These are phyloP conservation scores for Arvicanthis niloticus DNA, from an alignment of 2,113 vertebrate genomes.

Conservation along the genomic window DNA sequence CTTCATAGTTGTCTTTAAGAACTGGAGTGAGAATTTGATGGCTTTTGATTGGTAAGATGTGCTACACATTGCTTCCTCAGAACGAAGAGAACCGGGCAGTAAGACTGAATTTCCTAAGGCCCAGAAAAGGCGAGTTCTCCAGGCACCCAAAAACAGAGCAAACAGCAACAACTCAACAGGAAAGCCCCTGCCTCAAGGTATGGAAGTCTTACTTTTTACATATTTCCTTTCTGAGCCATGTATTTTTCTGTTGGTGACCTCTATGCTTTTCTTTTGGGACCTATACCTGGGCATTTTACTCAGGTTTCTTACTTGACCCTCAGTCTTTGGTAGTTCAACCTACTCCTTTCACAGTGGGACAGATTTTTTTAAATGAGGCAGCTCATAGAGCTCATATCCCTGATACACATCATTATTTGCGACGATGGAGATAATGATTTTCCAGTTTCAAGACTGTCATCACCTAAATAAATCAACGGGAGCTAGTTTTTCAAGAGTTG, in stretches of 20 bases:
- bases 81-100: conserved; percentile 65
- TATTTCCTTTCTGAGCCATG: not conserved
- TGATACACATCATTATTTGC: conserved; percentile 37
- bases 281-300: not conserved
- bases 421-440: conserved; percentile 87
- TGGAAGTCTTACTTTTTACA: not conserved
- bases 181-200: conserved; percentile 90
- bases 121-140: conserved; percentile 86
- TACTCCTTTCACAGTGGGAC: conserved; percentile 82
- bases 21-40: not conserved
- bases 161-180: conserved; percentile 85
- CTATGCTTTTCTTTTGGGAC: not conserved
- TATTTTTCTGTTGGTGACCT: not conserved
- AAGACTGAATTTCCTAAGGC: conserved; percentile 70
- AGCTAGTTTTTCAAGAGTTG: conserved; percentile 86
- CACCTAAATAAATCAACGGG: conserved; percentile 88
- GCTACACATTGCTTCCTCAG: conserved; percentile 58
- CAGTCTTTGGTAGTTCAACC: conserved; percentile 85
- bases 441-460: conserved; percentile 83
- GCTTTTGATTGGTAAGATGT: conserved; percentile 29
- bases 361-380: conserved; percentile 83
- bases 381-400: not conserved
- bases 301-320: not conserved
- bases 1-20: not conserved
- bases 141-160: conserved; percentile 88